Evolutionary conservation across 1,140 invertebrate species (phyloP), one percentile per base, ranked within the genome.

Genomic region (Rhopalosiphum padi): DNA sequence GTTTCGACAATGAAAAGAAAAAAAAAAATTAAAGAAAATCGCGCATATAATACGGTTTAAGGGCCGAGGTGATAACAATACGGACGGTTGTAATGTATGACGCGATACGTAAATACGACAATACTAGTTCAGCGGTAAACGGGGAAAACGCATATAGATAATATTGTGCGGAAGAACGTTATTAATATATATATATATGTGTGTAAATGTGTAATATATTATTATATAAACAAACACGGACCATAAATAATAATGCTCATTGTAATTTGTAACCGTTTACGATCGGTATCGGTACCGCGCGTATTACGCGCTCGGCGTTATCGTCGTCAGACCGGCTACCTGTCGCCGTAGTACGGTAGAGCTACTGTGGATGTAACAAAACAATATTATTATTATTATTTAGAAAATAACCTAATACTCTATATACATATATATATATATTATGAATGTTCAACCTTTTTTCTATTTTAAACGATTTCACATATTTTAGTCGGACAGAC

Each of bases 201-300:
- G 41, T 41, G 41, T 41, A 41, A 41, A 41, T 41, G 41, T 41
- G 41, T 41, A 41, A 41, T 55, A 23, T 55, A 22, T 51, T 21
- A 82, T 82, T 37, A 37, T 83, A 83, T 37, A 37, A 83, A 35
- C 83, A 41, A 41, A 41, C 83, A 86, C 30, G 60, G 60, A 15
- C n/a, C 60, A 77, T 77, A 77, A 77, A 77, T 77, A 18, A 51
- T 77, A 77, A 68, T n/a, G n/a, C 30, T 86, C 37, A 86, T 86
- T 43, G 41, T 86, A 30, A 86, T 86, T 86, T 41, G 83, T 86
- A 43, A 43, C 83, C 83, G 83, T 86, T 86, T 86, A 86, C 83
- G 60, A 77, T 77, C 60, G 11, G 37, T 43, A 86, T 86, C 37
- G 41, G 83, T 25, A 15, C 37, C 23, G 2, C 83, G 82, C 60